phyloP scores from a whole-genome alignment of 2,888 invertebrate genomes.

The Cremastinae sp. region DNA sequence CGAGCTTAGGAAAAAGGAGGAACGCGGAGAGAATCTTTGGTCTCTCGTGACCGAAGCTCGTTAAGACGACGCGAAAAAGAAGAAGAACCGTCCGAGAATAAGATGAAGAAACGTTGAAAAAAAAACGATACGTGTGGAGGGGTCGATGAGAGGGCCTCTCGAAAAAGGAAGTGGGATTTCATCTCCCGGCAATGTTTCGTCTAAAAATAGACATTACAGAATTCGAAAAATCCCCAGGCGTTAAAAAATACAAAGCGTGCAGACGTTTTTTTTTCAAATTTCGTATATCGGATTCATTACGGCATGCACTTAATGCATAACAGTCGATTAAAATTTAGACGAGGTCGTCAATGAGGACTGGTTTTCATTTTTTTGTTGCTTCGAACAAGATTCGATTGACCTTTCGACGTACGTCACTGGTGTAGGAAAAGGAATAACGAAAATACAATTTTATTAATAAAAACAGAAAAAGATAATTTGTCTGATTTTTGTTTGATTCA shows the following conservation, averaged over 20 bases:
- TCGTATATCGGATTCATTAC: constrained; percentile 16
- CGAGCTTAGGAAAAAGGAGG: constrained; percentile 23
- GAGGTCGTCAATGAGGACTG: constrained; percentile 43
- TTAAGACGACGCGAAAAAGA: constrained; percentile 45
- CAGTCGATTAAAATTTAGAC: constrained; percentile 37
- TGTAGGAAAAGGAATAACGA: no score
- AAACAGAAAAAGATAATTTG: no score
- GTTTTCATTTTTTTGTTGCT: constrained; percentile 33
- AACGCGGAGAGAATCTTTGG: constrained; percentile 47
- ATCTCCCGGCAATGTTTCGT: constrained; percentile 15
- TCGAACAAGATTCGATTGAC: constrained; percentile 45
- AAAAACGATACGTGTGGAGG: constrained; percentile 26
- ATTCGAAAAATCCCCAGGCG: constrained; percentile 44
- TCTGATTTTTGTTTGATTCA: no score
- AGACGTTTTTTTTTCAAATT: constrained; percentile 1
- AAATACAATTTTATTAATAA: no score
- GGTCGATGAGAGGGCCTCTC: constrained; percentile 41
- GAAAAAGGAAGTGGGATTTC: constrained; percentile 55
- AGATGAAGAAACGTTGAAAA: background rate
- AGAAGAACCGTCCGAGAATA: constrained; percentile 1
- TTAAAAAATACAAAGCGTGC: constrained; percentile 20
- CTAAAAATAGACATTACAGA: constrained; percentile 60
- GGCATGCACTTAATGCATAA: constrained; percentile 48
- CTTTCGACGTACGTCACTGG: constrained; percentile 42
- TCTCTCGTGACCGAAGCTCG: constrained; percentile 60